Conservation (phyloP, 1,140 invertebrate genomes). For the Megalopta genalis region DNA sequence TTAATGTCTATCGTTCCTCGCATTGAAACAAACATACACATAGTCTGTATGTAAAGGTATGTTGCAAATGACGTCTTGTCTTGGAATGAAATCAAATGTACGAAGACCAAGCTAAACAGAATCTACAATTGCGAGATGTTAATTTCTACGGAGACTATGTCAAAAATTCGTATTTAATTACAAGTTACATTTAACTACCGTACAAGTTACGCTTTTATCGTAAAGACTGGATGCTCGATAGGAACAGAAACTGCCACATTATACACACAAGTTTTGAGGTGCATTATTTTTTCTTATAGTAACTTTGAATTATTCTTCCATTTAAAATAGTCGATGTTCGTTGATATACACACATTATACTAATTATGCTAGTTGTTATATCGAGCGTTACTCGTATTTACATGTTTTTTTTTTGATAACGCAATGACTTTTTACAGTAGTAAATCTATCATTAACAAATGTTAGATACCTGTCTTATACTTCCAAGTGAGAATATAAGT, state of each 20-base stretch:
- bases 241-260: conserved; percentile 40
- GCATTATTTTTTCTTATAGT: conserved; percentile 7
- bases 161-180: background rate
- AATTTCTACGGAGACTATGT: background rate
- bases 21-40: background rate
- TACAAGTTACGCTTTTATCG: background rate
- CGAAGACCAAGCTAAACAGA: background rate
- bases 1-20: conserved; percentile 1
- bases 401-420: conserved; percentile 18
- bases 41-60: background rate
- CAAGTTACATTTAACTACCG: conserved; percentile 20
- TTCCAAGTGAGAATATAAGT: conserved; percentile 30
- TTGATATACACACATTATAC: background rate
- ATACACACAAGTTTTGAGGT: conserved; percentile 12
- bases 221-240: conserved; percentile 35
- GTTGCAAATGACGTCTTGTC: background rate
- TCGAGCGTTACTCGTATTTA: conserved; percentile 28
- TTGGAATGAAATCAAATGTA: background rate
- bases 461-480: conserved; percentile 33
- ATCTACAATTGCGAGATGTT: background rate
- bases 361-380: conserved; percentile 30
- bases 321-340: conserved; percentile 13
- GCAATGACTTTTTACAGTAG: conserved; percentile 17
- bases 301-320: conserved; percentile 11
- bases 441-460: conserved; percentile 17